Conservation (phyloP, 2,113 vertebrate genomes). For the Pica pica region DNA sequence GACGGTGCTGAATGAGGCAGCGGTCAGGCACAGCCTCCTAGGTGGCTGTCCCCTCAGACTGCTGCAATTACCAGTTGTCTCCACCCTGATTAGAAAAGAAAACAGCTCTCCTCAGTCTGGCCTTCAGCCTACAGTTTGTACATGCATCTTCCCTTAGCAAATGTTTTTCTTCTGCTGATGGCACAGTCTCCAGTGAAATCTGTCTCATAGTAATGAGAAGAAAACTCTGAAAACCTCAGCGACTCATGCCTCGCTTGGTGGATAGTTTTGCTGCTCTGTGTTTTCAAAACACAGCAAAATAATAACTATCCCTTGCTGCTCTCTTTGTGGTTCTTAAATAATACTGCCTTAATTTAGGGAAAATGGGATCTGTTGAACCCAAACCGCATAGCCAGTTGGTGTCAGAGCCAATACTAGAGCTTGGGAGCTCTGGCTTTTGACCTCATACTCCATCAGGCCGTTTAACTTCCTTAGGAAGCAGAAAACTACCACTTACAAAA, state of each 20-base stretch:
- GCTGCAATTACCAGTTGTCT: neutral
- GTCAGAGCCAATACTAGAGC: neutral
- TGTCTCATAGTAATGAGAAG: neutral
- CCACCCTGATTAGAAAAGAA: neutral
- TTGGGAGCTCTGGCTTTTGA: neutral
- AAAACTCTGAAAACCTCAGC: neutral
- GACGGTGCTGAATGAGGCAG: rapidly evolving
- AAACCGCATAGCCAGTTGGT: neutral
- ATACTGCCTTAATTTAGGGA: neutral
- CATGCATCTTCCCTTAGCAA: neutral
- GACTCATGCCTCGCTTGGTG: neutral
- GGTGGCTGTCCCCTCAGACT: neutral
- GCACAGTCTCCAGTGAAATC: neutral
- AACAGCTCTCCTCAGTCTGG: neutral
- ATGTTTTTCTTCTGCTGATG: neutral
- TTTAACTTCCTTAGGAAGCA: neutral
- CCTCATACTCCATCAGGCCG: neutral
- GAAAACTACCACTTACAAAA: neutral
- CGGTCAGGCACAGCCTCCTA: neutral
- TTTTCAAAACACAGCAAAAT: constrained; percentile 38
- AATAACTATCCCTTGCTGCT: neutral
- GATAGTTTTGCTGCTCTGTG: neutral
- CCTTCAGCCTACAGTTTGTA: neutral
- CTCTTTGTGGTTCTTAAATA: neutral
- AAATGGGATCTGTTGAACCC: neutral